phyloP scores from a whole-genome alignment of 2,888 invertebrate genomes.

The Cataglyphis livida region DNA sequence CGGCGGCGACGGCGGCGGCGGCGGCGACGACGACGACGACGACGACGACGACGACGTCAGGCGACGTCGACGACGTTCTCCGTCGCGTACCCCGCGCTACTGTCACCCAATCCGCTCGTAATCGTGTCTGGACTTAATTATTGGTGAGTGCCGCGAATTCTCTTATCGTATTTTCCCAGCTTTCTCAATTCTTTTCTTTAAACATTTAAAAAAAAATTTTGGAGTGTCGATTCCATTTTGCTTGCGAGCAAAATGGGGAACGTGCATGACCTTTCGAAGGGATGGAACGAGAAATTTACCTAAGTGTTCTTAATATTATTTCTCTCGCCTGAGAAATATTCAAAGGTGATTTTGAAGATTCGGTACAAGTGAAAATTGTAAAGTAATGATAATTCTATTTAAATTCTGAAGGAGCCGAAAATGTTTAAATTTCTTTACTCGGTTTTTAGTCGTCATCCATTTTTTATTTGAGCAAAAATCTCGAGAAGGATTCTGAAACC shows the following conservation, averaged over 20 bases:
- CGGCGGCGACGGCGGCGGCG: constrained; percentile 84
- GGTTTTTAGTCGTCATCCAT: not conserved
- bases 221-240: constrained; percentile 5
- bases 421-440: not conserved
- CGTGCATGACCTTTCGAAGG: not conserved
- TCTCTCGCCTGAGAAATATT: not conserved
- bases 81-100: constrained; percentile 84
- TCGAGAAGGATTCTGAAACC: not conserved
- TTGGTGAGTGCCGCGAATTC: constrained; percentile 82
- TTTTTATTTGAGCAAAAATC: not conserved
- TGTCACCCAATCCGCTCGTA: constrained; percentile 82
- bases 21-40: constrained; percentile 69
- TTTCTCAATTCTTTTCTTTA: not conserved
- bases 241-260: constrained; percentile 9
- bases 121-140: constrained; percentile 85
- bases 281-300: not conserved
- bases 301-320: not conserved
- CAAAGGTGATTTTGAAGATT: not conserved
- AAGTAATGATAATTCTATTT: constrained; percentile 1
- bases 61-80: constrained; percentile 87
- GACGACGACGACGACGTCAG: constrained; percentile 86
- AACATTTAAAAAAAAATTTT: not conserved
- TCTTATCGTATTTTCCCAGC: not conserved
- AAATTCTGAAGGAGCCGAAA: not conserved
- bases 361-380: not conserved